These are phyloP conservation scores for Bradypus variegatus DNA, from an alignment of 2,797 vertebrate genomes.

Conservation along the genomic window DNA sequence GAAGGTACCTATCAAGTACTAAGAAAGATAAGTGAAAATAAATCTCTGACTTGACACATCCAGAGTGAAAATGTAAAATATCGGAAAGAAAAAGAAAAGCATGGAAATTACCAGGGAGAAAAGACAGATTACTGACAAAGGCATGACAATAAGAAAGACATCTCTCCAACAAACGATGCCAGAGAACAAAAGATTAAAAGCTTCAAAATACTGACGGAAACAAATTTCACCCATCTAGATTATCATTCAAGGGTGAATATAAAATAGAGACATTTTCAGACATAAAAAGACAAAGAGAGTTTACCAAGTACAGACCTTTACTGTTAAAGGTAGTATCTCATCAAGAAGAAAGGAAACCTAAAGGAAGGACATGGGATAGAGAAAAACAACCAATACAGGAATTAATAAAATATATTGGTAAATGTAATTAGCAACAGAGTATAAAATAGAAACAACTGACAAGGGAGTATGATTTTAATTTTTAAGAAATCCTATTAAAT, in stretches of 20 bases:
- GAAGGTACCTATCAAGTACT: neutral
- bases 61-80: neutral
- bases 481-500: neutral
- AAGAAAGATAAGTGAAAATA: neutral
- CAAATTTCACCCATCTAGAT: neutral
- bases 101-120: neutral
- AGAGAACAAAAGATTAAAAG: neutral
- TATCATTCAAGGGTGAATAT: neutral
- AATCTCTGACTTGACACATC: neutral
- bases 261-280: slow-evolving; percentile 3
- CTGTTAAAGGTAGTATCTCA: neutral
- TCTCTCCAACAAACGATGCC: neutral
- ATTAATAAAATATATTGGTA: neutral
- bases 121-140: neutral
- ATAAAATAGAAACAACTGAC: neutral
- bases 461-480: neutral
- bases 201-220: neutral
- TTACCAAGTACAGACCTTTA: neutral
- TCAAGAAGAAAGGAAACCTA: neutral
- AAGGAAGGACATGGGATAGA: neutral
- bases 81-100: slow-evolving; percentile 1
- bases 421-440: neutral
- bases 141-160: neutral
- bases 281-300: neutral
- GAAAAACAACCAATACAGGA: neutral